Conservation (phyloP, 2,113 vertebrate species). For the Delphinus delphis region DNA sequence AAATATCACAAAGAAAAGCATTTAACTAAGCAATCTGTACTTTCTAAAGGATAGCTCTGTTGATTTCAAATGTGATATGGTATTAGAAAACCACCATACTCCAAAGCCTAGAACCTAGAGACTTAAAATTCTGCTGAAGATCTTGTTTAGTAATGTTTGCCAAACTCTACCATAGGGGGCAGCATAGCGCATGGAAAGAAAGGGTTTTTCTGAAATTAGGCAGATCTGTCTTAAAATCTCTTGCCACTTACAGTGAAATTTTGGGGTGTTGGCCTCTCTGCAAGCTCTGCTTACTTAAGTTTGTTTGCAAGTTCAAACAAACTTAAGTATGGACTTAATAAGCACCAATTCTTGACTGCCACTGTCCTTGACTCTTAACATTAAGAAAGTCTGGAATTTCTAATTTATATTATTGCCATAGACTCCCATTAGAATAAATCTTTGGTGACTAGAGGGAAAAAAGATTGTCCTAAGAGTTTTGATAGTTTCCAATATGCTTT, state of each 20-base stretch:
- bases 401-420: background rate
- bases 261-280: background rate
- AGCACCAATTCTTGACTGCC: background rate
- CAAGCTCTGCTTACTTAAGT: background rate
- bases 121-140: background rate
- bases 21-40: background rate
- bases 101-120: background rate
- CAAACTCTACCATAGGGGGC: conserved; percentile 46
- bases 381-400: background rate
- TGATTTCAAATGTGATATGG: background rate
- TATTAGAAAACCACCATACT: background rate
- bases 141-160: background rate
- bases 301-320: background rate
- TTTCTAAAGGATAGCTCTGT: background rate
- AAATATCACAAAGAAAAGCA: conserved; percentile 22
- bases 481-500: background rate
- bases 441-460: background rate
- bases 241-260: background rate
- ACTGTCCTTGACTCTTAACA: background rate
- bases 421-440: background rate
- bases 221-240: background rate
- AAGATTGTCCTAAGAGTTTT: background rate
- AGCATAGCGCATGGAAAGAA: conserved; percentile 54
- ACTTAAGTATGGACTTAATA: background rate
- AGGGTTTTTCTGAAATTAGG: background rate